These are phyloP conservation scores for Setipinna tenuifilis DNA, from an alignment of 2,797 vertebrate genomes.

Conservation along the genomic window DNA sequence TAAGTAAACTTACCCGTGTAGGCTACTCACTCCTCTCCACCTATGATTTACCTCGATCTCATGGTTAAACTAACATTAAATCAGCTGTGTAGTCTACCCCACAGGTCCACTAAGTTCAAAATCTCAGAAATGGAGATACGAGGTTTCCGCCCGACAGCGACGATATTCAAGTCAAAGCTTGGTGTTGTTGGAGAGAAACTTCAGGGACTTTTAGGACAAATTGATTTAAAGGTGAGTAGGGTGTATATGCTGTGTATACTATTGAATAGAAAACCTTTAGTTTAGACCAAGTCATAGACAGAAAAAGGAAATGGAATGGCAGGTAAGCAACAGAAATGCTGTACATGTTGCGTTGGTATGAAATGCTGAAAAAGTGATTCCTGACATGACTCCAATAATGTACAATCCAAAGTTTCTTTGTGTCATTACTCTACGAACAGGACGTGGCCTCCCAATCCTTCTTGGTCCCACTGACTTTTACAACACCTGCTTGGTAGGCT, in stretches of 20 bases:
- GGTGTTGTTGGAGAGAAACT: conserved; percentile 31
- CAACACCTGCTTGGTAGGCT: conserved; percentile 47
- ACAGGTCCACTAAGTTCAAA: no score
- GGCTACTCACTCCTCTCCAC: no score
- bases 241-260: not conserved
- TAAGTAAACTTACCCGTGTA: no score
- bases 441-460: conserved; percentile 43
- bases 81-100: no score
- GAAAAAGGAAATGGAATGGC: not conserved
- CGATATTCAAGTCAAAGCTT: conserved; percentile 43
- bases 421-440: conserved; percentile 36
- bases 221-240: conserved; percentile 5
- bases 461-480: conserved; percentile 43
- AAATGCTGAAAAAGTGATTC: no score
- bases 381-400: not conserved
- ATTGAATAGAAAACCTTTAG: not conserved
- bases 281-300: not conserved
- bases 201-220: not conserved
- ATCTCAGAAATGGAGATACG: no score
- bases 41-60: no score
- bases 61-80: no score
- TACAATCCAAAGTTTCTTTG: conserved; percentile 16
- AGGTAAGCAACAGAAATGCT: no score
- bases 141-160: no score
- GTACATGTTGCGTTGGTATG: no score